These are phyloP conservation scores for Coptotermes formosanus DNA, from an alignment of 1,140 invertebrate genomes.

Conservation along the genomic window DNA sequence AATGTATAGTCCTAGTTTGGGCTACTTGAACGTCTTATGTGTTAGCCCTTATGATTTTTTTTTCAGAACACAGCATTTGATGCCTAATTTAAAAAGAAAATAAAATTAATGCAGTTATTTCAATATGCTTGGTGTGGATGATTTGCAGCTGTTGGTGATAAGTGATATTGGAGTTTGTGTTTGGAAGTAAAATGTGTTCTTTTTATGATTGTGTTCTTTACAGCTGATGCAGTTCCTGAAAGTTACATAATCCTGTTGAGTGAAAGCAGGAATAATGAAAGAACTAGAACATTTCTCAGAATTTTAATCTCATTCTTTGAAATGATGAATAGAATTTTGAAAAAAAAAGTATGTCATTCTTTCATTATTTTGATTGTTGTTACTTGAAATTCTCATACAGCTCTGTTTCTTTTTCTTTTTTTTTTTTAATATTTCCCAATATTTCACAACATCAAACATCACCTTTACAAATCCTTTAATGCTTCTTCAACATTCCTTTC, in stretches of 20 bases:
- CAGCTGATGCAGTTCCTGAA: background rate
- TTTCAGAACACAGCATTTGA: background rate
- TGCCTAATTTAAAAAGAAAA: background rate
- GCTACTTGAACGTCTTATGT: background rate
- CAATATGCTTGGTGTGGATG: background rate
- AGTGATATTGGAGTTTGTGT: background rate
- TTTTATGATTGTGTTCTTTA: background rate
- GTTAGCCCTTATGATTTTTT: background rate
- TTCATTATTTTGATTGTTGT: background rate
- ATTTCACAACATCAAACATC: background rate
- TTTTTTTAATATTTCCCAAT: background rate
- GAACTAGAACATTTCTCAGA: background rate
- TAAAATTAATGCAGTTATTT: background rate
- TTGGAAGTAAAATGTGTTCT: background rate
- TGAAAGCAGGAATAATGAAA: background rate
- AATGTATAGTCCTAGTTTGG: background rate
- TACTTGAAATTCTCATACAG: background rate
- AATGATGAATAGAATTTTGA: conserved; percentile 3
- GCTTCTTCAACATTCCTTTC: no score
- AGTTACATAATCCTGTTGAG: background rate
- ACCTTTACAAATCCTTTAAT: background rate
- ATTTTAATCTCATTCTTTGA: background rate
- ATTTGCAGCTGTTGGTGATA: background rate
- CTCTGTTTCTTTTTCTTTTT: background rate
- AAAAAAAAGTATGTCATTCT: background rate